Evolutionary conservation across 2,888 invertebrate genomes (phyloP).

Genomic region (Trissolcus brochymenae): DNA sequence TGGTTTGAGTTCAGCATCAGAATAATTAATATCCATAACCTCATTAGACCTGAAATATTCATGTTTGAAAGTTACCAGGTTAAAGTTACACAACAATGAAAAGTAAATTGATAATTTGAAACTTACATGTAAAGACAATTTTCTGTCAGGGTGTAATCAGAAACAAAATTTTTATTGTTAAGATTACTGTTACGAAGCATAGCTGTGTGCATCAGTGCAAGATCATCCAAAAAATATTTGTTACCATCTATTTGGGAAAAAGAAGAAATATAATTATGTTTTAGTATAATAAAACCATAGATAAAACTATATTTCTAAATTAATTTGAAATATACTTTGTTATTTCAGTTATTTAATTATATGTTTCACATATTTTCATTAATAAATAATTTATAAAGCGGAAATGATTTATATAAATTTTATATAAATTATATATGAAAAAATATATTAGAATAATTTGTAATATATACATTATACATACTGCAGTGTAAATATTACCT

Average conservation of each 20-base stretch:
- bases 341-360: no score
- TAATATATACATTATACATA: no score
- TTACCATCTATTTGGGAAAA: conserved; percentile 59
- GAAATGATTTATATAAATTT: no score
- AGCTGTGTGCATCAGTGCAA: conserved; percentile 73
- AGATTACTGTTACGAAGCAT: conserved; percentile 64
- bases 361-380: no score
- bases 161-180: conserved; percentile 59
- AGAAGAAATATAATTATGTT: not conserved
- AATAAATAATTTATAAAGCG: no score
- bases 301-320: no score
- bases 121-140: conserved; percentile 69
- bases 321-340: no score
- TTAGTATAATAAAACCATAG: no score
- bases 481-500: no score
- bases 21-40: conserved; percentile 67
- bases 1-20: conserved; percentile 72
- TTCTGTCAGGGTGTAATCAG: conserved; percentile 64
- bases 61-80: not conserved
- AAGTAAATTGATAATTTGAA: not conserved
- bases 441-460: no score
- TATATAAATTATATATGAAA: no score
- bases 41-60: conserved; percentile 63
- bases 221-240: conserved; percentile 66
- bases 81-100: conserved; percentile 13